A percentile compares a stretch with the other conserved stretches of the same genome.
Conservation (phyloP, 2,888 invertebrate species). For the Cremastinae sp. region DNA sequence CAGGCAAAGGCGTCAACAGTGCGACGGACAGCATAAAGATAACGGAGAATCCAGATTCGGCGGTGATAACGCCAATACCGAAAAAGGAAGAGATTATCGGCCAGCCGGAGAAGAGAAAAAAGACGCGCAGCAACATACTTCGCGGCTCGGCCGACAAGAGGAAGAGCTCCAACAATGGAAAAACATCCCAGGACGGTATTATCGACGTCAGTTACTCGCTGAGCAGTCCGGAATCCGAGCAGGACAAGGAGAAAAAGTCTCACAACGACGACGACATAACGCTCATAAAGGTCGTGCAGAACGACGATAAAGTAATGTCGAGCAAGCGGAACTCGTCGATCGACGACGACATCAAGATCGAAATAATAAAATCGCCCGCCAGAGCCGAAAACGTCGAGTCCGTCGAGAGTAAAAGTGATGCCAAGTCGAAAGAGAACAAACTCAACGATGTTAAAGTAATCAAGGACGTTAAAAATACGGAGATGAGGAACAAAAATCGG, state of each 20-base stretch:
- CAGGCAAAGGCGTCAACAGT: slow-evolving; percentile 71
- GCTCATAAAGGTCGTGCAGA: slow-evolving; percentile 77
- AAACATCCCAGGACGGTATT: slow-evolving; percentile 72
- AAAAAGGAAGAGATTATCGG: slow-evolving; percentile 73
- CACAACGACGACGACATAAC: slow-evolving; percentile 79
- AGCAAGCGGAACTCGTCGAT: slow-evolving; percentile 63
- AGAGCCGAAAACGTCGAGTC: slow-evolving; percentile 64
- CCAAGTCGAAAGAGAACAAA: slow-evolving; percentile 37
- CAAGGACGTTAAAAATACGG: slow-evolving; percentile 33
- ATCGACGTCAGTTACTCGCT: slow-evolving; percentile 73
- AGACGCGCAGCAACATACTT: slow-evolving; percentile 76
- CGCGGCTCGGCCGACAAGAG: slow-evolving; percentile 75
- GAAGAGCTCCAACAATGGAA: slow-evolving; percentile 73
- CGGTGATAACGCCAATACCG: slow-evolving; percentile 79
- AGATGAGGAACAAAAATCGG: slow-evolving; percentile 40
- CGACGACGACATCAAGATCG: slow-evolving; percentile 79
- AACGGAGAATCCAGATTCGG: slow-evolving; percentile 78
- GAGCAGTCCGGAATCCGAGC: slow-evolving; percentile 76
- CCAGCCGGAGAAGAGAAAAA: slow-evolving; percentile 74
- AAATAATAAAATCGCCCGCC: slow-evolving; percentile 75
- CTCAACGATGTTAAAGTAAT: slow-evolving; percentile 38
- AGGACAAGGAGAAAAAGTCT: slow-evolving; percentile 76
- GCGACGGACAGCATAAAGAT: slow-evolving; percentile 77
- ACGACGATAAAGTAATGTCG: slow-evolving; percentile 72
- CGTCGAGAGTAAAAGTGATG: slow-evolving; percentile 62